Percentiles rank a stretch among this genome's conserved stretches.
Evolutionary conservation across 2,888 invertebrate species (phyloP).

Genomic region (Eilema sororculum): DNA sequence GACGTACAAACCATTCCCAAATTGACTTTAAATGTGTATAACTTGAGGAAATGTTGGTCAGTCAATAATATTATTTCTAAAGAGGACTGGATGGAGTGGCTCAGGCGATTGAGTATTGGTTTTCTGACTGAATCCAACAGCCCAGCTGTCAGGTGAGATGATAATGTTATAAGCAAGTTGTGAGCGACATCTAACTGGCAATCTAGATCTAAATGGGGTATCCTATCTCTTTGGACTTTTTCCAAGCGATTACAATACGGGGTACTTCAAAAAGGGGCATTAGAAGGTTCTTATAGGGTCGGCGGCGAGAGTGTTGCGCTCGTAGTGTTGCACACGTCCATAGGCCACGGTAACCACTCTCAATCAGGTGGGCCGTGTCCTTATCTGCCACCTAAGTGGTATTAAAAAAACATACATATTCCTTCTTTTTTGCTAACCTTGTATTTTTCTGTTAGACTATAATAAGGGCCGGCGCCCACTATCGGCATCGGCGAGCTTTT

Average conservation of each 20-base stretch:
- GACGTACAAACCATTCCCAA: constrained; percentile 91
- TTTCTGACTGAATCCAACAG: constrained; percentile 98
- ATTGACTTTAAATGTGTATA: constrained; percentile 92
- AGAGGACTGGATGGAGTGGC: constrained; percentile 99
- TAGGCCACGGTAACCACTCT: no score
- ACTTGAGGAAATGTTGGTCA: constrained; percentile 95
- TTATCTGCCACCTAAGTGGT: no score
- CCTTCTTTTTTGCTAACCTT: neutral
- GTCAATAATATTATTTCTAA: constrained; percentile 95
- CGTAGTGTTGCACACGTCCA: no score
- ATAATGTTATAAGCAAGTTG: neutral
- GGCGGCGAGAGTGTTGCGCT: no score
- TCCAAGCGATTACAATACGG: no score
- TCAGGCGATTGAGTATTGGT: constrained; percentile 95
- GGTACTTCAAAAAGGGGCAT: no score
- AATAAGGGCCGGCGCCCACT: no score
- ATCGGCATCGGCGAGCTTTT: no score
- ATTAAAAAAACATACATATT: neutral
- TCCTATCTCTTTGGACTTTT: no score
- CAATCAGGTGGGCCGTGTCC: no score
- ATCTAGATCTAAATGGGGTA: no score
- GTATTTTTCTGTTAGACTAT: neutral
- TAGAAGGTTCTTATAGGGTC: no score
- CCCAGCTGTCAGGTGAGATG: constrained; percentile 91
- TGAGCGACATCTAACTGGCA: neutral